Percentiles rank a stretch among this genome's conserved stretches.
phyloP scores from a whole-genome alignment of 2,888 invertebrate genomes.

The Nudaria mundana region DNA sequence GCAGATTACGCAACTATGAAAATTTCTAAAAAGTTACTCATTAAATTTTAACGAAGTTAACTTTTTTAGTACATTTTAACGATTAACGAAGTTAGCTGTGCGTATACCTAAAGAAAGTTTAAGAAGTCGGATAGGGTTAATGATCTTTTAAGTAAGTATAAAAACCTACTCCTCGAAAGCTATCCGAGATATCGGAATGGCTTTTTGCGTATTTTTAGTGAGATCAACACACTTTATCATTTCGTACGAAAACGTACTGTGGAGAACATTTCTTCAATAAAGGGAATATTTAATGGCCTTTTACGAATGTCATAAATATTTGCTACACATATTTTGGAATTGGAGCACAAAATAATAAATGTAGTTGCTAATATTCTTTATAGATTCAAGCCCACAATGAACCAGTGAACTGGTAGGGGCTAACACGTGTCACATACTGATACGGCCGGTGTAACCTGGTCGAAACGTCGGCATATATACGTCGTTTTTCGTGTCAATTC shows the following conservation, averaged over 20 bases:
- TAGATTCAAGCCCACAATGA: too few species aligned
- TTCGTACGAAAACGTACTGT: neutral
- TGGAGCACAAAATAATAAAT: constrained; percentile 4
- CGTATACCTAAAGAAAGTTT: neutral
- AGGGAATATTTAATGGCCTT: constrained; percentile 7
- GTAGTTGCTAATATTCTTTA: constrained; percentile 8
- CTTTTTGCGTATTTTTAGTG: constrained; percentile 2
- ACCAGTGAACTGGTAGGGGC: neutral
- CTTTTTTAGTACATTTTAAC: too few species aligned
- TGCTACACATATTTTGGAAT: constrained; percentile 2
- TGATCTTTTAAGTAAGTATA: neutral
- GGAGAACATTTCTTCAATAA: constrained; percentile 1
- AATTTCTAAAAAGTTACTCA: too few species aligned
- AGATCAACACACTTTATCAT: constrained; percentile 8
- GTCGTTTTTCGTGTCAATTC: too few species aligned
- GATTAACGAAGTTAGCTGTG: too few species aligned
- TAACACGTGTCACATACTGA: neutral
- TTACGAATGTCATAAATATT: constrained; percentile 6
- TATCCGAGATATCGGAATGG: neutral
- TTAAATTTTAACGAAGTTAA: too few species aligned
- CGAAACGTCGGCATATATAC: neutral
- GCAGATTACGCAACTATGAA: too few species aligned
- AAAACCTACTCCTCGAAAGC: neutral
- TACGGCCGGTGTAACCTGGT: neutral
- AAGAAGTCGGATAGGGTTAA: neutral